A percentile compares a stretch with the other conserved stretches of the same genome.
Evolutionary conservation across 1,140 invertebrate genomes (phyloP).

Genomic region (Atta colombica): DNA sequence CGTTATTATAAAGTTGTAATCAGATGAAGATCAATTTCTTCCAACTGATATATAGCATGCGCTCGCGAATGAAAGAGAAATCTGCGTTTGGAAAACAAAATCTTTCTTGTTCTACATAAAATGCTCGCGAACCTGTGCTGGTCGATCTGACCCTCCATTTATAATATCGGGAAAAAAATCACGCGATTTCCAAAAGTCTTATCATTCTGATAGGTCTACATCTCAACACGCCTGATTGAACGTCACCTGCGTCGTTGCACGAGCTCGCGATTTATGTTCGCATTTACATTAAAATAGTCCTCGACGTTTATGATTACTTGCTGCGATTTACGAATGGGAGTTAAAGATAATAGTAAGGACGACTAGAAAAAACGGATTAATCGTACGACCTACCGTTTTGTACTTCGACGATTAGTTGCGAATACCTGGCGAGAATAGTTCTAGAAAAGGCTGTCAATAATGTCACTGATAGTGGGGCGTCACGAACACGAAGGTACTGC

Average conservation of each 20-base stretch:
- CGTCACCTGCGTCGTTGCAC: slow-evolving; percentile 4
- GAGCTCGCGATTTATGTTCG: slow-evolving; percentile 31
- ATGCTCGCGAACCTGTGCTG: slow-evolving; percentile 36
- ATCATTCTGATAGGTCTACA: neutral
- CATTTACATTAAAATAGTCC: slow-evolving; percentile 2
- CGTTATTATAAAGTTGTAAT: neutral
- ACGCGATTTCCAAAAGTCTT: neutral
- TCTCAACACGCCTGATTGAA: neutral
- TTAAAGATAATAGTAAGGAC: slow-evolving; percentile 35
- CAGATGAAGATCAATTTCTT: neutral
- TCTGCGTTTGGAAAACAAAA: slow-evolving; percentile 55
- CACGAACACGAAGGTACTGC: slow-evolving; percentile 22
- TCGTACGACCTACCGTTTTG: slow-evolving; percentile 47
- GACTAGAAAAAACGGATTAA: slow-evolving; percentile 59
- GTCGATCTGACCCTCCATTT: neutral
- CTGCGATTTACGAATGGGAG: slow-evolving; percentile 39
- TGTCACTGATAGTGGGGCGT: slow-evolving; percentile 10
- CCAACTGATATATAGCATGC: neutral
- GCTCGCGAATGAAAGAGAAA: slow-evolving; percentile 46
- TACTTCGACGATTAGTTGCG: slow-evolving; percentile 56
- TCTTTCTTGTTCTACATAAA: slow-evolving; percentile 3
- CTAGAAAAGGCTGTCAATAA: neutral
- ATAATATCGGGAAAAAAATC: neutral
- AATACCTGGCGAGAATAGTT: slow-evolving; percentile 15
- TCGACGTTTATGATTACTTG: slow-evolving; percentile 42